These are phyloP conservation scores for Lymantria monacha DNA, from an alignment of 2,888 invertebrate genomes.

Conservation along the genomic window DNA sequence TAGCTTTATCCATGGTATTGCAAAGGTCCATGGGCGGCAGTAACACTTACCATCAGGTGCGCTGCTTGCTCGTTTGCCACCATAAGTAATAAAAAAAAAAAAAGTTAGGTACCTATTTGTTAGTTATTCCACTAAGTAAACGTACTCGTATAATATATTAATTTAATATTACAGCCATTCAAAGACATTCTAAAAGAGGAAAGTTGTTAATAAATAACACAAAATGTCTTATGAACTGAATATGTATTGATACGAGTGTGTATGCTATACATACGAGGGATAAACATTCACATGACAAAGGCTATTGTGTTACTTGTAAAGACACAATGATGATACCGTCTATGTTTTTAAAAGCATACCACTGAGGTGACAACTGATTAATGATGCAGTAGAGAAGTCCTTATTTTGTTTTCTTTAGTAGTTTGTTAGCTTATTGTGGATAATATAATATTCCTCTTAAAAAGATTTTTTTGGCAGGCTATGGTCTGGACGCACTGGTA, in stretches of 20 bases:
- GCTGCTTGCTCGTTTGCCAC: too few species aligned
- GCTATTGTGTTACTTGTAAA: constrained; percentile 34
- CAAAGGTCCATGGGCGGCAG: too few species aligned
- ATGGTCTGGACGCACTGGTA: too few species aligned
- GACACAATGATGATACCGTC: constrained; percentile 13
- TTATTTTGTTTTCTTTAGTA: neutral
- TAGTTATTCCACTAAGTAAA: too few species aligned
- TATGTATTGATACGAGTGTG: constrained; percentile 11
- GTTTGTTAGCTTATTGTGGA: too few species aligned
- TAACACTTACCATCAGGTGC: too few species aligned
- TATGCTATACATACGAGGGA: constrained; percentile 21
- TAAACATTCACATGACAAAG: constrained; percentile 43
- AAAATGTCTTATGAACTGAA: constrained; percentile 21
- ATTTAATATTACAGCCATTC: neutral
- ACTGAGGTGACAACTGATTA: constrained; percentile 13
- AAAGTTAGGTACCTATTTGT: too few species aligned
- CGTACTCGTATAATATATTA: too few species aligned
- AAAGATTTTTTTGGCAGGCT: too few species aligned
- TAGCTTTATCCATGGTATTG: too few species aligned
- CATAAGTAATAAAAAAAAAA: too few species aligned
- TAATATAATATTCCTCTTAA: too few species aligned
- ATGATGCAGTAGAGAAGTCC: neutral
- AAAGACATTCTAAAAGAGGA: constrained; percentile 1
- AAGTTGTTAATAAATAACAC: constrained; percentile 15
- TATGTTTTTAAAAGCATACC: constrained; percentile 12